Conservation (phyloP, 64 coral and sea anemone species). For the Porites lutea region DNA sequence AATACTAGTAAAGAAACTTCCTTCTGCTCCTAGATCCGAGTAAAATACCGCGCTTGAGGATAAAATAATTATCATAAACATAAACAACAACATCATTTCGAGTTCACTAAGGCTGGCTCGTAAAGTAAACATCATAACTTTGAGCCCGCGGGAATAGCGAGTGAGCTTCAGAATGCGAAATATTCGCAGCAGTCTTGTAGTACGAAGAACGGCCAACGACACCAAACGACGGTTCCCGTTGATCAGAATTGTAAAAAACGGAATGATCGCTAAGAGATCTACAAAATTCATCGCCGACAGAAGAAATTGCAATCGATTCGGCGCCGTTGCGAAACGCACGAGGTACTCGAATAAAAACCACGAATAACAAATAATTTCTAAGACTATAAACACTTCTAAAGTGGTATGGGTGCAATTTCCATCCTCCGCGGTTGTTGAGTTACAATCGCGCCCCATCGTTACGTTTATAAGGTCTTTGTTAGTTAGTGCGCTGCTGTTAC, state of each 20-base stretch:
- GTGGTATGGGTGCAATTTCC: slow-evolving; percentile 45
- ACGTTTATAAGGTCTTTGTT: not conserved
- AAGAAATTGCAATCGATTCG: slow-evolving; percentile 72
- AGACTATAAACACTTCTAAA: slow-evolving; percentile 65
- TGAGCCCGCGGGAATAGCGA: slow-evolving; percentile 87
- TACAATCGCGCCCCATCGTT: not conserved
- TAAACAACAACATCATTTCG: slow-evolving; percentile 85
- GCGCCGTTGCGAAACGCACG: slow-evolving; percentile 74
- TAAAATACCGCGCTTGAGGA: slow-evolving; percentile 89
- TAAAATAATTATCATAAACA: slow-evolving; percentile 82
- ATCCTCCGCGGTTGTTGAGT: not conserved
- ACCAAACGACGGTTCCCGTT: slow-evolving; percentile 63
- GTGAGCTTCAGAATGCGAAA: slow-evolving; percentile 90
- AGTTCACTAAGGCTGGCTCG: slow-evolving; percentile 90
- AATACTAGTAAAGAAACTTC: slow-evolving; percentile 77
- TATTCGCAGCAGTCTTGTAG: slow-evolving; percentile 76
- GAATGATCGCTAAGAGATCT: slow-evolving; percentile 87
- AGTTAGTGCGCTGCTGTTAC: not conserved
- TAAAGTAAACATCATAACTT: slow-evolving; percentile 81
- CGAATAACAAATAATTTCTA: slow-evolving; percentile 82
- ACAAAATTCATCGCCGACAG: slow-evolving; percentile 81
- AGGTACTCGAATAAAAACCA: slow-evolving; percentile 95
- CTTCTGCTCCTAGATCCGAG: slow-evolving; percentile 63
- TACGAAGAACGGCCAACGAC: slow-evolving; percentile 76
- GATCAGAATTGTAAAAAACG: slow-evolving; percentile 87